Base-by-base conservation (phyloP, 1,140 invertebrate genomes). In the Drosophila mayri region DNA sequence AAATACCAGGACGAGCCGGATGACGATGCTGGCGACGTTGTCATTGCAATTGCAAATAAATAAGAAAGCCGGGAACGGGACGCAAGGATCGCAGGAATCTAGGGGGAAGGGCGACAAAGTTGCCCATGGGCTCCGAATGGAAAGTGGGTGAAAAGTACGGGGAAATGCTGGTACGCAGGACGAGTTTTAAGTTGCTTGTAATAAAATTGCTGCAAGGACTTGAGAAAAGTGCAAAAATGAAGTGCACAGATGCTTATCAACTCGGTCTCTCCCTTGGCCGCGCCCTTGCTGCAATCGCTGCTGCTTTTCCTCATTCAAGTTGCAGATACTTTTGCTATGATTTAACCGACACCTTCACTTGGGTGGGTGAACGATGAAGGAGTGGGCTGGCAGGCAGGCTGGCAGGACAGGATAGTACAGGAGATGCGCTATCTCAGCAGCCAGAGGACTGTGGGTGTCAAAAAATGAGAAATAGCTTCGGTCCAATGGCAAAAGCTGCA, bases 1-100 rank as follows among this genome's bases (percentile, higher is more conserved):
- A 88, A 88, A 88, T 90, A 84, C 77, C 73, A 80, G 70, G 52
- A 60, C 57, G 66, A 76, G 66, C 73, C 77, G 78, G 78, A 79
- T 86, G 82, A 87, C 74, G 84, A 80, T n/a, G 47, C 28, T 77
- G 84, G 74, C 76, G 58, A 60, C 64, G 76, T 72, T 66, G 66
- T 83, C 81, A 88, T 90, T 90, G 85, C 85, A 90, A 88, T 88
- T 88, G 84, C 84, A 88, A 88, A 88, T 88, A 88, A 88, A 88
- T 88, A 88, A 88, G 85, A 81, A 88, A 76, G 65, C 68, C 43
- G 28, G 38, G 22, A 28, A n/a, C 22, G 14, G n/a, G 57, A 49
- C 35, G 49, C 66, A 76, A 64, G 80, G 57, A 80, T 81, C 12
- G 8, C 20, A 38, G 20, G 12, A 66, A 81, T 66, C 54, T 80